phyloP scores from a whole-genome alignment of 2,113 vertebrate species.

The Patagioenas fasciata region DNA sequence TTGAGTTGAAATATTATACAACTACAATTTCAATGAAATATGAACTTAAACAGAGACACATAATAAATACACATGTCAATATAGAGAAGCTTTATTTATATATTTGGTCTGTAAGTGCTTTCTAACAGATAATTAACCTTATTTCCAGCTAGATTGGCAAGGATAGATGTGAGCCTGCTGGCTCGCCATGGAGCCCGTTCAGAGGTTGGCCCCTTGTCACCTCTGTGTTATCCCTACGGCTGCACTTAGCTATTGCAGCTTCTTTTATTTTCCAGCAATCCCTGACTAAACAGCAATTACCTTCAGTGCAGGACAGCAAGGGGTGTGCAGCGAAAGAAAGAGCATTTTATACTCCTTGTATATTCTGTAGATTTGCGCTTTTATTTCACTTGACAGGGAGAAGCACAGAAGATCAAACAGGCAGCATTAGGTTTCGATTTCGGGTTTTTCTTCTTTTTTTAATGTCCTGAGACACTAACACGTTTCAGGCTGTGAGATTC shows the following conservation, averaged over 20 bases:
- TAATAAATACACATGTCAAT: not conserved
- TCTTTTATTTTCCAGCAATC: not conserved
- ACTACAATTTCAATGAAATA: not conserved
- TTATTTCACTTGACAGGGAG: not conserved
- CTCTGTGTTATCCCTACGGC: not conserved
- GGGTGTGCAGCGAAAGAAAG: not conserved
- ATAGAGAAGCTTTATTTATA: not conserved
- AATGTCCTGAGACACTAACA: not conserved
- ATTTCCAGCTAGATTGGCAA: not conserved
- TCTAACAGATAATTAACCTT: not conserved
- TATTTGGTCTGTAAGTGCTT: not conserved
- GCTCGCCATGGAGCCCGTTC: not conserved
- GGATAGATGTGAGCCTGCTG: not conserved
- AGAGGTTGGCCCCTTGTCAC: not conserved
- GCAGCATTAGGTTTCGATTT: not conserved
- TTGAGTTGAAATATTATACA: not conserved
- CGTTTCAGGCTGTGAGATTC: not conserved
- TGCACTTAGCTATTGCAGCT: not conserved
- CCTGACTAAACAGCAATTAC: not conserved
- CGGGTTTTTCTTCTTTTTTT: not conserved
- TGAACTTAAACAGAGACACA: accelerated
- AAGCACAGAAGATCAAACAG: not conserved
- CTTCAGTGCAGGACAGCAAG: not conserved
- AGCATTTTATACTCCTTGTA: not conserved
- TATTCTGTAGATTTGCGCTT: not conserved